Evolutionary conservation across 2,797 vertebrate species (phyloP), one percentile per base, ranked within the genome.

Genomic region (Zonotrichia albicollis): DNA sequence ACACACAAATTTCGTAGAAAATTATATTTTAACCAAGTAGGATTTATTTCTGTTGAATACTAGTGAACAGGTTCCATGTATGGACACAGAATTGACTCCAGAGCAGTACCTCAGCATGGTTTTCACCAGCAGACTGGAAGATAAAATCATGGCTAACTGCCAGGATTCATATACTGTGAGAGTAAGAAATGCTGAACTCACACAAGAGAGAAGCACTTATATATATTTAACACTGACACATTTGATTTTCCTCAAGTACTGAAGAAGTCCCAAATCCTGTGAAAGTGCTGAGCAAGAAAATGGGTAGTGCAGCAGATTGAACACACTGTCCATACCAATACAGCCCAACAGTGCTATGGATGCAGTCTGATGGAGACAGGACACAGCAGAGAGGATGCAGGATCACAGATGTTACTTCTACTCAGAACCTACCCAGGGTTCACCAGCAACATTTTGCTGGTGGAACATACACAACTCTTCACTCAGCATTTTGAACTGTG

Each of bases 151-250:
- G 0, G 16, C 30, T 53, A 87, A 66, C 74, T 95, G 86, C 60
- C 83, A 83, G 21, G 45, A 79, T 42, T 66, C 36, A 81, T 43
- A 61, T 5, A 65, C 20, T 70, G 19, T 26, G 80, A 72, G 23
- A 78, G 32, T 64, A 83, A 89, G 85, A 90, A 94, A 67, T 26
- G 76, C 20, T 81, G 64, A 85, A 87, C 27, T 83, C 75, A 86
- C 42, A 43, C 29, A 46, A 65, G 29, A 84, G 25, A 84, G 18
- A 57, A 10, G 66, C 32, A 83, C 27, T 13, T 64, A n/a, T 17
- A 66, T 30, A 64, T 86, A 78, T 77, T 70, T 57, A 71, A 66
- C 57, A 68, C 20, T 46, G 57, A 85, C 48, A 43, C 13, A 43
- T 8, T 46, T 62, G 16, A 46, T 62, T 81, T 87, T 74, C 61